Base-by-base conservation (phyloP, 2,888 invertebrate species). In the Willowsia nigromaculata region DNA sequence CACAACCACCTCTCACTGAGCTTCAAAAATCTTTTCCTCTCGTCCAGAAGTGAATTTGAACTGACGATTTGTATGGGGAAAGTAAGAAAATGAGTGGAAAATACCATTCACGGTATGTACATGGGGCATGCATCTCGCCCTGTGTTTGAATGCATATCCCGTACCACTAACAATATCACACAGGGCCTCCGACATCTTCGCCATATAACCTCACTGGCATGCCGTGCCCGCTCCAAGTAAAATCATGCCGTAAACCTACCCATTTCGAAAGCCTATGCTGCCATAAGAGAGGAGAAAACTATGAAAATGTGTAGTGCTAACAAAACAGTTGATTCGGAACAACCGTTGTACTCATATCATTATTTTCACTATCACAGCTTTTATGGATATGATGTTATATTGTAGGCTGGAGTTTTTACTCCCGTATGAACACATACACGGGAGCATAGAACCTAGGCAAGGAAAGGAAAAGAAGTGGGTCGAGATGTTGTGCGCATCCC, bases 401-500 rank as follows among this genome's bases (percentile, higher is more conserved):
- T n/a, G n/a, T n/a, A n/a, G n/a, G n/a, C n/a, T n/a, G n/a, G n/a
- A n/a, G n/a, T n/a, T n/a, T n/a, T n/a, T n/a, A n/a, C n/a, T n/a
- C n/a, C n/a, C n/a, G n/a, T n/a, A n/a, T n/a, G n/a, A n/a, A 25
- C 18, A 18, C 53, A n/a, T 53, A 53, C 18, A 56, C 1, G 56
- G 5, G 6, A 7, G 25, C 25, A 56, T 18, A 56, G 81, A 71
- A 43, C 78, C 50, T 84, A 56, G 53, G 62, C 47, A 80, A 76
- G 65, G 82, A 89, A 68, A 59, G 84, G 88, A 78, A 65, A 53
- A 88, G 90, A 91, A 91, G 86, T 91, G 90, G 90, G 90, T 90
- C 90, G 91, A 80, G 85, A 81, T 83, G 87, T 89, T 88, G 87
- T 92, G 92, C 92, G 92, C 92, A 92, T 92, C 92, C 90, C 90